Evolutionary conservation across 2,888 invertebrate genomes (phyloP), one percentile per base, ranked within the genome.

Genomic region (Macaria liturata): DNA sequence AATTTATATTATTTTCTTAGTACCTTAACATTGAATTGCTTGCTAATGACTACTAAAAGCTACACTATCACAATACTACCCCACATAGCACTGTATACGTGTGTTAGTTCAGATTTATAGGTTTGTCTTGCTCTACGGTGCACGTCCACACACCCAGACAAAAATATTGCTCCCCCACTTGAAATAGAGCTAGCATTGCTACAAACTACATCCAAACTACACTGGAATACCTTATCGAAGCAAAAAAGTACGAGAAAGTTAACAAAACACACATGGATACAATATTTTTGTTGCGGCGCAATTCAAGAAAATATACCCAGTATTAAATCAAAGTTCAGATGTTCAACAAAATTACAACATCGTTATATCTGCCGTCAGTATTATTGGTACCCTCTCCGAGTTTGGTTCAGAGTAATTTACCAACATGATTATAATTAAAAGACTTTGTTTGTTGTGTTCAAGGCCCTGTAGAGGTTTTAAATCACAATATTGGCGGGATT

Each of bases 401-500:
- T 49, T 54, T 9, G 47, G 49, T 52, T 49, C 45, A 31, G 9
- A 54, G 50, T 54, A 53, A 56, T 59, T 59, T 57, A 62, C 54
- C 64, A 68, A 62, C 61, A 67, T 54, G 55, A 56, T 62, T 61
- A 62, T 68, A 59, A 69, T 65, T 68, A 66, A 64, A 67, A 62
- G 48, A 64, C 61, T 69, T 73, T 69, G 69, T 72, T 72, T 70
- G 72, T 72, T 75, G 70, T 71, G 71, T 71, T 77, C 78, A 75
- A 71, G 73, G 68, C 71, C 69, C 72, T 70, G 62, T 67, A 68
- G 77, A 76, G 79, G 75, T 75, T 80, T 86, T 82, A 86, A 87
- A 87, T 84, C 83, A 81, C 76, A 78, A 75, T 76, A 78, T 78
- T 74, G 80, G 76, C 76, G 76, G 78, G 82, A 83, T 81, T 81